phyloP scores from a whole-genome alignment of 2,888 invertebrate genomes.

The Archips xylosteana region DNA sequence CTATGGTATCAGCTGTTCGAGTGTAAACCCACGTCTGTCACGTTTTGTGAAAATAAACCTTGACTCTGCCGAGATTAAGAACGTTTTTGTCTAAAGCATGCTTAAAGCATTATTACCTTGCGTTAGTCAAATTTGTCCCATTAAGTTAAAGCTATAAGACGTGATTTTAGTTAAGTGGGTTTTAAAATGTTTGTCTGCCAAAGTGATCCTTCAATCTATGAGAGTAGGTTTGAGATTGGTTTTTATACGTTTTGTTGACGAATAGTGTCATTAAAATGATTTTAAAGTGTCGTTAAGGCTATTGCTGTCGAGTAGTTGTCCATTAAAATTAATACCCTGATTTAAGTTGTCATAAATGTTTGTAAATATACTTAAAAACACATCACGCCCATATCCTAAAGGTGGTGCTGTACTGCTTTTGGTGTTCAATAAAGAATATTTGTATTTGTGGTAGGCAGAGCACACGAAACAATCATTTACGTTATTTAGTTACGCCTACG shows the following conservation, averaged over 20 bases:
- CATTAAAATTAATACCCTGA: constrained; percentile 33
- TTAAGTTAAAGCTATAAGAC: constrained; percentile 17
- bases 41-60: constrained; percentile 7
- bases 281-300: constrained; percentile 30
- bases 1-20: neutral
- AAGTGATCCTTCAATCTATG: neutral
- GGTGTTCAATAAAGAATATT: too few species aligned
- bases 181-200: neutral
- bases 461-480: too few species aligned
- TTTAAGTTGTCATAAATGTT: constrained; percentile 31
- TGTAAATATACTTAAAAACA: constrained; percentile 3
- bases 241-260: neutral
- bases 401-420: too few species aligned
- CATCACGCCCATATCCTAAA: too few species aligned
- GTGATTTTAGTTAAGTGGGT: neutral
- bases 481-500: too few species aligned
- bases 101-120: constrained; percentile 1
- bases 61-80: neutral
- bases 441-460: too few species aligned
- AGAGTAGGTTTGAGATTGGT: neutral
- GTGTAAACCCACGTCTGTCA: neutral
- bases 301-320: constrained; percentile 1
- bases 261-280: constrained; percentile 21
- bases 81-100: constrained; percentile 7
- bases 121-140: constrained; percentile 22